Conservation (phyloP, 2,888 invertebrate genomes). For the Cerastis leucographa region DNA sequence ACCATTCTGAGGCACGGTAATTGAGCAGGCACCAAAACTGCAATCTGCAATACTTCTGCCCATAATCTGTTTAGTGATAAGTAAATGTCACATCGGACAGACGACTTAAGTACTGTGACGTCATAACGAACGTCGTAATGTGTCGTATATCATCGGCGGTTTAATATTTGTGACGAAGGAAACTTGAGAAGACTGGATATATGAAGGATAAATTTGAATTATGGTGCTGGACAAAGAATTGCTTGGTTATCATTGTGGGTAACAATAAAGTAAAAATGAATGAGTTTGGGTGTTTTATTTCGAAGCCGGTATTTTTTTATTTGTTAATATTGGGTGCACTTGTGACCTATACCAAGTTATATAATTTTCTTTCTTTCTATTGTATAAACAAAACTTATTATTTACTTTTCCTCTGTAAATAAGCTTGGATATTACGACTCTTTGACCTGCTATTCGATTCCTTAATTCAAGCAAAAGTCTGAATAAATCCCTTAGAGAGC, state of each 20-base stretch:
- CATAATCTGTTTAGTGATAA: not conserved
- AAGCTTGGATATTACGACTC: not conserved
- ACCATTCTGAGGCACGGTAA: too few relatives aligned
- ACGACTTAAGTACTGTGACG: constrained; percentile 65
- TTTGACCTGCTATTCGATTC: not conserved
- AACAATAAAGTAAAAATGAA: not conserved
- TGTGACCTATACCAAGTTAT: too few relatives aligned
- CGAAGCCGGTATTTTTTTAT: too few relatives aligned
- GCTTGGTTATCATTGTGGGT: not conserved
- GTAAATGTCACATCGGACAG: constrained; percentile 43
- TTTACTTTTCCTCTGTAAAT: not conserved
- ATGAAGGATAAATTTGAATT: not conserved
- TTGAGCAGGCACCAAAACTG: not conserved
- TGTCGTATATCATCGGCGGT: constrained; percentile 75
- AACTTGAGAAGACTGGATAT: not conserved
- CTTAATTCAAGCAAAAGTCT: constrained; percentile 1
- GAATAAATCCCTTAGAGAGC: constrained; percentile 19
- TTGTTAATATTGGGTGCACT: too few relatives aligned
- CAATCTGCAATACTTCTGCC: constrained; percentile 22
- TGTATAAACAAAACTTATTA: not conserved
- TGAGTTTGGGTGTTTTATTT: not conserved
- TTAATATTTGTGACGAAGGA: constrained; percentile 53
- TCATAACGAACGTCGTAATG: constrained; percentile 70
- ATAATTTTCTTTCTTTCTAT: too few relatives aligned
- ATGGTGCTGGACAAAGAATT: not conserved